Evolutionary conservation across 2,797 vertebrate species (phyloP), one percentile per base, ranked within the genome.

Genomic region (Phoebastria nigripes): DNA sequence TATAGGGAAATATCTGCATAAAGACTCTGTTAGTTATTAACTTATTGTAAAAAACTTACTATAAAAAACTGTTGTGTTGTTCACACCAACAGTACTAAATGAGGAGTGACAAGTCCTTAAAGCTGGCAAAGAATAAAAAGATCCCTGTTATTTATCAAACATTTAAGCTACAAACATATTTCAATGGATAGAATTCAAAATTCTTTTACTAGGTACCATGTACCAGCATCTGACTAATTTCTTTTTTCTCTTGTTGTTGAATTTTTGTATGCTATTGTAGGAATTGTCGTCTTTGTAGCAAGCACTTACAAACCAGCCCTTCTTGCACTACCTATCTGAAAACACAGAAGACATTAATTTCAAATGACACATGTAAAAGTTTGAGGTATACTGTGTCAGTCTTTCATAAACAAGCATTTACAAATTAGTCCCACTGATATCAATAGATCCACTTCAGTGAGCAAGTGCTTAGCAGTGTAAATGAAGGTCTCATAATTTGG

Each of bases 21-120:
- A 93, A 63, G 25, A 46, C 18, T 78, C 42, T 47, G 24, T 42
- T 72, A 87, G 41, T 67, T 89, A 80, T 33, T 74, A 79, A 82
- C 28, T 61, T 78, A 33, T 67, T 91, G 83, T 63, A 87, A 89
- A 93, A 93, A 55, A 46, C 51, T 70, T 77, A 37, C 22, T 71
- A 41, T 16, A 79, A 96, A 91, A 93, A 81, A 7, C 39, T 70
- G 25, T 51, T 67, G 12, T 55, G 37, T 63, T 86, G 47, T 79
- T 96, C 84, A 86, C 49, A 83, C 8, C 35, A 92, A 55, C 8
- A 74, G 47, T 44, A 87, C 55, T 92, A 97, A 95, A 97, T 92
- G 51, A 96, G 58, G 82, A 96, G 58, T 91, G 95, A 96, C 95
- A 96, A 96, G 96, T 96, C 83, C 88, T 93, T 91, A 84, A 96